Evolutionary conservation across 1,140 invertebrate species (phyloP).

Genomic region (Conopomorpha cramerella): DNA sequence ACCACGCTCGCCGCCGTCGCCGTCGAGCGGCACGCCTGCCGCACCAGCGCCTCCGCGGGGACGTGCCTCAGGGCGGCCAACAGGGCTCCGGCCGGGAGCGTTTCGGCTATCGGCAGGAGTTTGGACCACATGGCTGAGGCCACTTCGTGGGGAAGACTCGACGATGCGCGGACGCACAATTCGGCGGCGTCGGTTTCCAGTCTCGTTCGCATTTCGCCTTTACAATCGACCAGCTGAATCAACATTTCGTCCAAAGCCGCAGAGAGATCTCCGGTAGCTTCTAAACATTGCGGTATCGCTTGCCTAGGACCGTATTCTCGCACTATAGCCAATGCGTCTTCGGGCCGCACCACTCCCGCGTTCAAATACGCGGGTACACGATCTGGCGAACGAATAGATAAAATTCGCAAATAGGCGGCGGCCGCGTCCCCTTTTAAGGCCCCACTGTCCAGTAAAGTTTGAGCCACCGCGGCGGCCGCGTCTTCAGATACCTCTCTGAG

Average conservation of each 20-base stretch:
- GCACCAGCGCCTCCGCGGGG: constrained; percentile 21
- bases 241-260: constrained; percentile 25
- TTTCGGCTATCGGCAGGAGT: constrained; percentile 14
- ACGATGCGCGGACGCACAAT: constrained; percentile 24
- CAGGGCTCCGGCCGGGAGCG: constrained; percentile 21
- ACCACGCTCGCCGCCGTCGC: constrained; percentile 18
- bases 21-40: constrained; percentile 15
- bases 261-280: constrained; percentile 29
- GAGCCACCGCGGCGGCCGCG: constrained; percentile 25
- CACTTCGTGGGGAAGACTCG: constrained; percentile 15
- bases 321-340: constrained; percentile 33
- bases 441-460: constrained; percentile 28
- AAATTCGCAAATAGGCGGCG: constrained; percentile 24
- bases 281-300: constrained; percentile 39
- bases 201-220: constrained; percentile 6
- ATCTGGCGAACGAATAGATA: constrained; percentile 21
- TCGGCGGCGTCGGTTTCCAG: constrained; percentile 19
- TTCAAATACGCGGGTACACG: constrained; percentile 31
- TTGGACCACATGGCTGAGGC: constrained; percentile 34
- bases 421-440: constrained; percentile 29
- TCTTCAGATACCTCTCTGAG: constrained; percentile 14
- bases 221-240: constrained; percentile 7
- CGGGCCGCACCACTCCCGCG: constrained; percentile 31
- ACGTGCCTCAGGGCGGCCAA: constrained; percentile 29
- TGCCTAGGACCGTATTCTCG: constrained; percentile 20